Percentiles rank a stretch among this genome's conserved stretches.
phyloP scores from a whole-genome alignment of 2,113 vertebrate genomes.

The Elanus axillaris region DNA sequence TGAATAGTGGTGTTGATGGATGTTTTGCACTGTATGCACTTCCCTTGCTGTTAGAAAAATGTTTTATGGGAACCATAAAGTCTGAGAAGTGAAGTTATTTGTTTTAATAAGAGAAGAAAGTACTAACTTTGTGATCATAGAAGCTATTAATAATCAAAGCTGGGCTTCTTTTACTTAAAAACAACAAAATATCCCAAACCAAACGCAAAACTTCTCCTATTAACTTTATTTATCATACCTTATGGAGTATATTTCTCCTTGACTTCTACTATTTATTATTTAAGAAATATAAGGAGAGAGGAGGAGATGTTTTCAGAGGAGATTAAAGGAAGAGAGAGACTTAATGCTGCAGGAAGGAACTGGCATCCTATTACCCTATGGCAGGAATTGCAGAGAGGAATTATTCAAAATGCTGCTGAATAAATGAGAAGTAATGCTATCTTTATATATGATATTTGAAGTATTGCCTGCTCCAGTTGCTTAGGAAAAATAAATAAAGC shows the following conservation, averaged over 20 bases:
- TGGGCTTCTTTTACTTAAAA: not conserved
- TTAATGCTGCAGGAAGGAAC: not conserved
- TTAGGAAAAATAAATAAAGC: not conserved
- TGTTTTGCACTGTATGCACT: not conserved
- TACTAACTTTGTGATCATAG: not conserved
- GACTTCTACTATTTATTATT: constrained; percentile 13
- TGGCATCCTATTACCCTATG: not conserved
- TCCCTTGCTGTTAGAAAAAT: not conserved
- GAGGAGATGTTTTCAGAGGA: not conserved
- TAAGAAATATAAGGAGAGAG: not conserved
- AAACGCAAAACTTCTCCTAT: not conserved
- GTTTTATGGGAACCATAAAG: not conserved
- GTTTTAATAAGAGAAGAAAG: constrained; percentile 18
- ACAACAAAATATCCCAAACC: not conserved
- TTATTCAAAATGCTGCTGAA: not conserved
- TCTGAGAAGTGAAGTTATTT: not conserved
- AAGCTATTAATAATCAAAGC: constrained; percentile 1
- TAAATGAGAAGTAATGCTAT: not conserved
- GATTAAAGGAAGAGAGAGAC: not conserved
- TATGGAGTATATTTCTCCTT: not conserved
- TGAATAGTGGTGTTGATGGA: not conserved
- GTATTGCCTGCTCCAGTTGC: not conserved
- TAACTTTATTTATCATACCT: not conserved
- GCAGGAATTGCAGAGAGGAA: not conserved
- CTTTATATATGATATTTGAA: not conserved